Percentiles rank a stretch among this genome's conserved stretches.
These are phyloP conservation scores for Tyto alba DNA, from an alignment of 2,113 vertebrate genomes.

Conservation along the genomic window DNA sequence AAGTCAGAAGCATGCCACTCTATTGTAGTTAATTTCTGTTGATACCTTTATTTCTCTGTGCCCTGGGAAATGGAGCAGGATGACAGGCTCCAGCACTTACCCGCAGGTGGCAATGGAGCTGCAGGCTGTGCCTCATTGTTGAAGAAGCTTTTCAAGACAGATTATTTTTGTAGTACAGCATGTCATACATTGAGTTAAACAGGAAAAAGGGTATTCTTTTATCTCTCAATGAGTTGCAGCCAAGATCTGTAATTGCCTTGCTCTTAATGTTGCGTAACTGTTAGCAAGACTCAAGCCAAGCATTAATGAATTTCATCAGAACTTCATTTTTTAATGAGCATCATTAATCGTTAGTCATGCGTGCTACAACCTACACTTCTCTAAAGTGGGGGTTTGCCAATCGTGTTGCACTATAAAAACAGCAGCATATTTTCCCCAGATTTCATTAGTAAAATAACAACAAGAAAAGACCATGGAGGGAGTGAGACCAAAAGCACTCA, in stretches of 20 bases:
- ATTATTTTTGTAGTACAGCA: background rate
- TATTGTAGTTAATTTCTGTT: background rate
- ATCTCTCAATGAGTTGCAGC: constrained; percentile 56
- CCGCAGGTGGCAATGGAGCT: constrained; percentile 55
- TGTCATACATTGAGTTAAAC: constrained; percentile 24
- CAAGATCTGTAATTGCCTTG: constrained; percentile 70
- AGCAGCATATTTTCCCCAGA: background rate
- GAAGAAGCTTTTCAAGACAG: background rate
- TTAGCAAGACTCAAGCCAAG: constrained; percentile 66
- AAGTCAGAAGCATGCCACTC: background rate
- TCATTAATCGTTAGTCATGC: constrained; percentile 66
- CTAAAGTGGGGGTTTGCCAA: constrained; percentile 37
- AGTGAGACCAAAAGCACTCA: background rate
- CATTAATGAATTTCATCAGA: constrained; percentile 73
- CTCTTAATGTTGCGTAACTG: constrained; percentile 70
- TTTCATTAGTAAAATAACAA: background rate
- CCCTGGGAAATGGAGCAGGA: background rate
- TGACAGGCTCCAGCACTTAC: background rate
- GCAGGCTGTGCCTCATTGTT: background rate
- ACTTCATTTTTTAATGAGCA: constrained; percentile 72
- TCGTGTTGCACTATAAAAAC: constrained; percentile 17
- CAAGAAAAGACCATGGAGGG: background rate
- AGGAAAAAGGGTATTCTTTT: constrained; percentile 45
- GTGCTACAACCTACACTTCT: constrained; percentile 46
- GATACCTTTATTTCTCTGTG: background rate